Conservation (phyloP, 2,113 vertebrate species). For the Taxidea taxus region DNA sequence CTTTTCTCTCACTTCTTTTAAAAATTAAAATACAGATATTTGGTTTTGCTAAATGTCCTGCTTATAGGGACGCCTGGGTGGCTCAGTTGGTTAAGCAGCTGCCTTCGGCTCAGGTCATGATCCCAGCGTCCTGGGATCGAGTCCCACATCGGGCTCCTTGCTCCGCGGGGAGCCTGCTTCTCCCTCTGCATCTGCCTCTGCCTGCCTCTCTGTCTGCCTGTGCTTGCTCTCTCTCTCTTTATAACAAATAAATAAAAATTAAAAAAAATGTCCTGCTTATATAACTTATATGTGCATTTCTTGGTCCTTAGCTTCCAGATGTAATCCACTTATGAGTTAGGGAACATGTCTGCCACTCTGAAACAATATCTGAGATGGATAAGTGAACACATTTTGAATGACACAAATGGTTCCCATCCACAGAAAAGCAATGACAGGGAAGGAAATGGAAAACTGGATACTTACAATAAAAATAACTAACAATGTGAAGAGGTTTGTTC, state of each 20-base stretch:
- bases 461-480: constrained; percentile 77
- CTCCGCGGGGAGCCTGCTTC: no score
- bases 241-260: no score
- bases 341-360: constrained; percentile 61
- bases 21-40: constrained; percentile 47
- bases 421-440: constrained; percentile 74
- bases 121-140: no score
- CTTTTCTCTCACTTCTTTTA: background rate
- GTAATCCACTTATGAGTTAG: constrained; percentile 60
- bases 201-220: no score
- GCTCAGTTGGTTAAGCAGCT: no score
- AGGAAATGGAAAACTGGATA: constrained; percentile 77
- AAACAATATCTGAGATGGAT: constrained; percentile 70
- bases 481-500: constrained; percentile 67
- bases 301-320: constrained; percentile 46
- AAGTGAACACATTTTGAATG: constrained; percentile 77
- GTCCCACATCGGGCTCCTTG: no score
- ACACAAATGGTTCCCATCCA: constrained; percentile 75
- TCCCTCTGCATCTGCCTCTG: no score
- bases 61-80: no score
- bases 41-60: constrained; percentile 32
- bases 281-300: background rate
- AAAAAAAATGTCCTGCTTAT: constrained; percentile 37
- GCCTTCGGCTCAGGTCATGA: no score
- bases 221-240: no score